Conservation (phyloP, 2,797 vertebrate species). For the Fistularia commersonii region DNA sequence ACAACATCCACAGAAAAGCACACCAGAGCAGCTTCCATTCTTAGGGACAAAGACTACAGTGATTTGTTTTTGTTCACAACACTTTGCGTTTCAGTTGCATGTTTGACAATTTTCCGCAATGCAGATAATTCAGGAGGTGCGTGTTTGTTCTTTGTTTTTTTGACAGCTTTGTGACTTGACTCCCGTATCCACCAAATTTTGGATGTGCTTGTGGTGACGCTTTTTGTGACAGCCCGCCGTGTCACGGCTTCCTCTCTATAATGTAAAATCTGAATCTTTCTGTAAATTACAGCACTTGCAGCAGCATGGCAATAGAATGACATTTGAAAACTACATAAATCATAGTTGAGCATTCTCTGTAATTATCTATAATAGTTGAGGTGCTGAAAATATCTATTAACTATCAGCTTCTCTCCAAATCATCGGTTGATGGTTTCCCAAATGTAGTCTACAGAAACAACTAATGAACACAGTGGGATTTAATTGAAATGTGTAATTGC, state of each 20-base stretch:
- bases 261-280: slow-evolving; percentile 25
- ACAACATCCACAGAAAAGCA: slow-evolving; percentile 42
- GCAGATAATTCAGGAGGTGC: slow-evolving; percentile 57
- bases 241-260: slow-evolving; percentile 41
- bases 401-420: slow-evolving; percentile 2
- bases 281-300: slow-evolving; percentile 23
- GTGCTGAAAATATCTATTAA: too few relatives aligned
- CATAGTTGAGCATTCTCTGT: slow-evolving; percentile 14
- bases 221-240: slow-evolving; percentile 46
- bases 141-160: slow-evolving; percentile 19
- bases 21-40: slow-evolving; percentile 45
- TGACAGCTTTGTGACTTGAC: slow-evolving; percentile 63
- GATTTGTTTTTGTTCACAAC: slow-evolving; percentile 64
- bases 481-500: slow-evolving; percentile 62
- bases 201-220: slow-evolving; percentile 62
- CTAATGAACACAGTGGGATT: slow-evolving; percentile 41
- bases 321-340: slow-evolving; percentile 33
- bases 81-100: slow-evolving; percentile 48
- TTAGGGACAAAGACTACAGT: slow-evolving; percentile 59
- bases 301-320: slow-evolving; percentile 10
- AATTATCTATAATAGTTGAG: slow-evolving; percentile 30
- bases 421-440: slow-evolving; percentile 40
- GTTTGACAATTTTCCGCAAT: slow-evolving; percentile 42
- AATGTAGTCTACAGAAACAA: slow-evolving; percentile 42
- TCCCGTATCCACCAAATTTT: slow-evolving; percentile 43